Evolutionary conservation across 2,113 vertebrate genomes (phyloP), one percentile per base, ranked within the genome.

Genomic region (Dromaius novaehollandiae): DNA sequence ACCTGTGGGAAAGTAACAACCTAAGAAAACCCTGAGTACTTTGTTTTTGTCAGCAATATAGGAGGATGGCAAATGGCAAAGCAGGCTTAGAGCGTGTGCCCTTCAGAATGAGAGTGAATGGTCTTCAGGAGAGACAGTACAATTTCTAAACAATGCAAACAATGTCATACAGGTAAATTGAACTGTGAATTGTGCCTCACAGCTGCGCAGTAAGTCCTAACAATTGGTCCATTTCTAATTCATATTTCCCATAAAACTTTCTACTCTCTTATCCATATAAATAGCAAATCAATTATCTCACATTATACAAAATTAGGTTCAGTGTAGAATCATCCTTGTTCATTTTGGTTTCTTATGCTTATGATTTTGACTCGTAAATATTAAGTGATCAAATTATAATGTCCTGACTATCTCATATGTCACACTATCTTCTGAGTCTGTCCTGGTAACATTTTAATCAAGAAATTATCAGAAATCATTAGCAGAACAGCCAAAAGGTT

Each of bases 361-460:
- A 65, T 13, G 40, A 85, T 92, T 88, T 95, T 95, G 66, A 71
- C 19, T 89, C 53, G 79, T 84, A 88, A 90, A 75, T 73, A 86
- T 58, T 82, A 44, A 92, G 53, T 63, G 36, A 87, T 80, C 34
- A n/a, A 46, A 66, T 82, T 80, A 80, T 77, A 58, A 77, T 13
- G 11, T 51, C 46, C 24, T 66, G 40, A 89, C 65, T 88, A 79
- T 74, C 89, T 89, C 7, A 38, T 66, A 26, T 70, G 40, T 38
- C n/a, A 66, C 5, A 58, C 5, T 81, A 66, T 70, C 63, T 58
- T 95, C 79, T 63, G 78, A 70, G 68, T 80, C 44, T 88, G 8
- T 88, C 9, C 50, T 51, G 40, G 53, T 42, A 21, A 77, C 15
- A 82, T 82, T 94, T 95, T 85, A 92, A 89, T 87, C 51, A 79